phyloP scores from a whole-genome alignment of 2,113 vertebrate genomes.

The Pyrgilauda ruficollis region DNA sequence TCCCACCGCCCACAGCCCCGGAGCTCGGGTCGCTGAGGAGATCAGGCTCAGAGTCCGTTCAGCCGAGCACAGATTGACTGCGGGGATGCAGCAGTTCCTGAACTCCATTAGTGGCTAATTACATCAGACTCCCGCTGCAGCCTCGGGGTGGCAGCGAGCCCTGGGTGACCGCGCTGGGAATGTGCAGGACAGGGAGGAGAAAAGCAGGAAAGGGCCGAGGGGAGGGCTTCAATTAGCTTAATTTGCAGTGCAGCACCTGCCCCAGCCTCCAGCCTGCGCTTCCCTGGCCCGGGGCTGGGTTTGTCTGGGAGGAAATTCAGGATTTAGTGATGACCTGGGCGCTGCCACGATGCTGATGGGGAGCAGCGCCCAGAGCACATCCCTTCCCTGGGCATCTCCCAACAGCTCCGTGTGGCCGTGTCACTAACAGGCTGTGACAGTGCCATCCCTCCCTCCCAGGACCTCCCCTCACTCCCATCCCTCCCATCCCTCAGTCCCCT shows the following conservation, averaged over 20 bases:
- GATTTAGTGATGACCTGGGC: neutral
- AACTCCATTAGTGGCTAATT: neutral
- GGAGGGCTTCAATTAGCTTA: neutral
- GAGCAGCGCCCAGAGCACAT: neutral
- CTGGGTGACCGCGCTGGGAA: neutral
- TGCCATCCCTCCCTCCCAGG: neutral
- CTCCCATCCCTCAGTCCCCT: neutral
- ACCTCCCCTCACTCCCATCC: neutral
- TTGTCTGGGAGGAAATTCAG: neutral
- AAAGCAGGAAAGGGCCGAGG: neutral
- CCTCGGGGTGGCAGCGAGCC: neutral
- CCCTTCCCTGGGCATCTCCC: neutral
- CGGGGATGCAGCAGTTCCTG: neutral
- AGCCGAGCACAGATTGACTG: neutral
- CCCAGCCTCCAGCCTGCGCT: neutral
- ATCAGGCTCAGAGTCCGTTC: neutral
- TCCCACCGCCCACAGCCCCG: neutral
- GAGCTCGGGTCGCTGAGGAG: neutral
- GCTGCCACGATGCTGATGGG: neutral
- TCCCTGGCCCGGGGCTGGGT: neutral
- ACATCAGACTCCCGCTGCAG: neutral
- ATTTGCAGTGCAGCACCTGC: neutral
- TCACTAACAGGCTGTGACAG: neutral
- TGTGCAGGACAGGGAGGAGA: neutral
- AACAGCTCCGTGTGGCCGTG: neutral